Conservation (phyloP, 2,113 vertebrate species). For the Leptobrachium ailaonicum region DNA sequence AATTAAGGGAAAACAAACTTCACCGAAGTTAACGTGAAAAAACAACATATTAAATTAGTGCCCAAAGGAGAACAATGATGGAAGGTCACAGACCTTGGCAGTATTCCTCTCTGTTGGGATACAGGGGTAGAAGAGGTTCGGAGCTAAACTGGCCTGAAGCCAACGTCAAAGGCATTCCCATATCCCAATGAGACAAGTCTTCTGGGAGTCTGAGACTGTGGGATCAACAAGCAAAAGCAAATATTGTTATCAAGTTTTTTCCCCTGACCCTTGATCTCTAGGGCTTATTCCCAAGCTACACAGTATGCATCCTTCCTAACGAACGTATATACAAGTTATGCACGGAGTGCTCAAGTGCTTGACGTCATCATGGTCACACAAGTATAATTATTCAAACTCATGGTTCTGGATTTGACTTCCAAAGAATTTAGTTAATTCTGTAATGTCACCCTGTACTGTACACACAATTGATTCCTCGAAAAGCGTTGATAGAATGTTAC, state of each 20-base stretch:
- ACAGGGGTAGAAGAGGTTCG: not conserved
- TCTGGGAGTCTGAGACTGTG: slow-evolving; percentile 11
- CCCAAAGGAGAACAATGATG: not conserved
- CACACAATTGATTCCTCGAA: no score
- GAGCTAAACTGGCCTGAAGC: not conserved
- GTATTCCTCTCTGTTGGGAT: not conserved
- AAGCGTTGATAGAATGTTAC: no score
- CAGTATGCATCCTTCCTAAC: not conserved
- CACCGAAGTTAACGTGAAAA: no score
- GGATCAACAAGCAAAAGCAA: slow-evolving; percentile 14
- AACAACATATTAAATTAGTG: no score
- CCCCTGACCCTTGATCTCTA: not conserved
- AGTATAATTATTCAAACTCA: no score
- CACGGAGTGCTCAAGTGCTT: not conserved
- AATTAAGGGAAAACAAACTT: no score
- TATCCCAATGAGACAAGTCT: slow-evolving; percentile 8
- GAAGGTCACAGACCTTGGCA: not conserved
- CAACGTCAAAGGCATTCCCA: slow-evolving; percentile 17
- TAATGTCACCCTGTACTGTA: no score
- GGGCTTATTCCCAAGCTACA: slow-evolving; percentile 11
- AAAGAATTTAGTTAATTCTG: no score
- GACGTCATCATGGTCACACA: no score
- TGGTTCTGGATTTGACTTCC: no score
- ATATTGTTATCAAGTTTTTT: slow-evolving; percentile 3
- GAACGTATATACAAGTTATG: not conserved